Conservation (phyloP, 2,113 vertebrate genomes). For the Oreocharis arfaki region DNA sequence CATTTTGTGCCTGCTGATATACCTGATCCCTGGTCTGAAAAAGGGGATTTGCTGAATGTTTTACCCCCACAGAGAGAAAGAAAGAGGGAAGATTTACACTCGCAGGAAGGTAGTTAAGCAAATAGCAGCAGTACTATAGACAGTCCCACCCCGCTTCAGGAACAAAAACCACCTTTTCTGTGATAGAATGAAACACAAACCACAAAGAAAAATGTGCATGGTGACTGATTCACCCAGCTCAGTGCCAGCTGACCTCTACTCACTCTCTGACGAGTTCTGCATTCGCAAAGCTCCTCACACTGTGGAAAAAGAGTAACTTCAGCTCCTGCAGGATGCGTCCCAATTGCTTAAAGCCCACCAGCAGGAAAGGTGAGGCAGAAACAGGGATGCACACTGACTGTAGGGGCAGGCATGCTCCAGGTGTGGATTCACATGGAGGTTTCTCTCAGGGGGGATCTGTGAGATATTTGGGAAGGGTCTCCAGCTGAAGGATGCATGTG, state of each 20-base stretch:
- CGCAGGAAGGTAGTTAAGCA: background rate
- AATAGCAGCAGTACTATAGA: background rate
- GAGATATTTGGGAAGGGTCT: background rate
- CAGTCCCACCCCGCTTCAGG: background rate
- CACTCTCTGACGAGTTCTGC: accelerated
- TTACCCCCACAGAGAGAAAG: background rate
- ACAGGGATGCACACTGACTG: background rate
- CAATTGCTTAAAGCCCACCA: background rate
- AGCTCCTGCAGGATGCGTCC: background rate
- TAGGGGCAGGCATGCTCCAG: accelerated
- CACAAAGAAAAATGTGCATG: background rate
- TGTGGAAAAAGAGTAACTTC: background rate
- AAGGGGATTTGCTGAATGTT: background rate
- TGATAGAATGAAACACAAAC: background rate
- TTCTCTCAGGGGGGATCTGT: background rate
- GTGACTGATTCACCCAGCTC: background rate
- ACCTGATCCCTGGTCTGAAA: conserved; percentile 13
- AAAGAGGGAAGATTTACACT: conserved; percentile 18
- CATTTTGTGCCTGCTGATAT: conserved; percentile 14
- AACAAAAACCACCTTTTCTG: background rate
- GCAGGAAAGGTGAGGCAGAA: background rate
- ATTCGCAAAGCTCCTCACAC: background rate
- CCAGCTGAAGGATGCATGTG: background rate
- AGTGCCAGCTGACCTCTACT: background rate
- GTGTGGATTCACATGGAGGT: background rate